These are phyloP conservation scores for Rhea americana DNA, from an alignment of 2,113 vertebrate genomes.

Conservation along the genomic window DNA sequence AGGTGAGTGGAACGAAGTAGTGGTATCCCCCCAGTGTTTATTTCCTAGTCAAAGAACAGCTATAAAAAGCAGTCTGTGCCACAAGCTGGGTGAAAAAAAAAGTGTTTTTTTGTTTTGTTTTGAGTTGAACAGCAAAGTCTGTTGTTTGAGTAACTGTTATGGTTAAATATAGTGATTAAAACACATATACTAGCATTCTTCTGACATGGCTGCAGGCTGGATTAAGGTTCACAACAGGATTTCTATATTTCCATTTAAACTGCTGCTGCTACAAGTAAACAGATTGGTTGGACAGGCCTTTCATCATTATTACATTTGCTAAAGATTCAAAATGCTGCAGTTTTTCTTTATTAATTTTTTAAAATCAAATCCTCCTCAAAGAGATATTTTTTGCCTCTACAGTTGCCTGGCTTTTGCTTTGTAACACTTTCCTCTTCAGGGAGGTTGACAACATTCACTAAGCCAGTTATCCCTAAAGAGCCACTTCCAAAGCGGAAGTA, in stretches of 20 bases:
- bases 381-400: constrained; percentile 12
- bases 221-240: neutral
- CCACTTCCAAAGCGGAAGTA: neutral
- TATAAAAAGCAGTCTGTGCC: neutral
- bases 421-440: neutral
- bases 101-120: neutral
- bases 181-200: neutral
- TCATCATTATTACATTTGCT: neutral
- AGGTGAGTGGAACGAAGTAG: neutral
- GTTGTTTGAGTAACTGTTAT: constrained; percentile 30
- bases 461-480: neutral
- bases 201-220: neutral
- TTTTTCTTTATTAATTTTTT: neutral
- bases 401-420: neutral
- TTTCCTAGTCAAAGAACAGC: neutral
- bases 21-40: neutral
- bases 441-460: neutral
- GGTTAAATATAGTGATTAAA: constrained; percentile 35
- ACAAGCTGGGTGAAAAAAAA: neutral
- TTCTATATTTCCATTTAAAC: neutral
- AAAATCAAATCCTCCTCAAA: neutral
- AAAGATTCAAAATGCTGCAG: neutral
- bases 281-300: neutral
- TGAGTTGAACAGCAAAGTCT: neutral
- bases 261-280: neutral